These are phyloP conservation scores for Vesta saturnalis DNA, from an alignment of 2,888 invertebrate genomes.

Conservation along the genomic window DNA sequence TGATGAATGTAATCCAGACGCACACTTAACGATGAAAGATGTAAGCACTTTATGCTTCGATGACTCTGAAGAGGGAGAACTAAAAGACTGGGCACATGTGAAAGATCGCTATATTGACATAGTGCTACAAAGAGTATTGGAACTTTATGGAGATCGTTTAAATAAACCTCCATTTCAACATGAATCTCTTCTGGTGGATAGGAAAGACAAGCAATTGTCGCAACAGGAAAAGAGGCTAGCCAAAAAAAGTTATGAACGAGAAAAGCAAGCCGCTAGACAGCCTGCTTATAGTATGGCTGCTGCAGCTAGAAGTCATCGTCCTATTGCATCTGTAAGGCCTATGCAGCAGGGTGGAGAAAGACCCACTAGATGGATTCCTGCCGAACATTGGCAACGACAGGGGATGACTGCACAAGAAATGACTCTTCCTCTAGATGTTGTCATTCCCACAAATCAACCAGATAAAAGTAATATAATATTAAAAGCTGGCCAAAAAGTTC, in stretches of 20 bases:
- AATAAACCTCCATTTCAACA: constrained; percentile 94
- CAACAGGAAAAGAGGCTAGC: constrained; percentile 93
- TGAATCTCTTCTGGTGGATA: constrained; percentile 92
- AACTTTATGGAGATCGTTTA: constrained; percentile 70
- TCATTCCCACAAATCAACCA: constrained; percentile 90
- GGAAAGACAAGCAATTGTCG: constrained; percentile 94
- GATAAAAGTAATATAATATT: constrained; percentile 90
- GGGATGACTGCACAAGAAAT: constrained; percentile 97
- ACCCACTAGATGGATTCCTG: constrained; percentile 81
- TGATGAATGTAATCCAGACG: constrained; percentile 97
- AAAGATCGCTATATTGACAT: constrained; percentile 83
- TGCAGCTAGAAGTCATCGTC: constrained; percentile 57
- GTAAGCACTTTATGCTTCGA: constrained; percentile 91
- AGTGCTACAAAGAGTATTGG: constrained; percentile 79
- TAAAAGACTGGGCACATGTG: constrained; percentile 76
- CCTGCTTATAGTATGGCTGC: constrained; percentile 53
- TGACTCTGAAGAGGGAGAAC: constrained; percentile 85
- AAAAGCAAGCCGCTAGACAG: constrained; percentile 79
- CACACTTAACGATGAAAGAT: constrained; percentile 89
- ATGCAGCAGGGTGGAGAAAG: constrained; percentile 75
- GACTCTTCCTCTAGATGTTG: constrained; percentile 89
- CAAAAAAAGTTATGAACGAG: constrained; percentile 91
- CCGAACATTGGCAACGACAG: constrained; percentile 91
- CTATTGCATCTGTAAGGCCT: constrained; percentile 76
- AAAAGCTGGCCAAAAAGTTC: constrained; percentile 93